phyloP scores from a whole-genome alignment of 2,888 invertebrate species.

The Trachelus tabidus region DNA sequence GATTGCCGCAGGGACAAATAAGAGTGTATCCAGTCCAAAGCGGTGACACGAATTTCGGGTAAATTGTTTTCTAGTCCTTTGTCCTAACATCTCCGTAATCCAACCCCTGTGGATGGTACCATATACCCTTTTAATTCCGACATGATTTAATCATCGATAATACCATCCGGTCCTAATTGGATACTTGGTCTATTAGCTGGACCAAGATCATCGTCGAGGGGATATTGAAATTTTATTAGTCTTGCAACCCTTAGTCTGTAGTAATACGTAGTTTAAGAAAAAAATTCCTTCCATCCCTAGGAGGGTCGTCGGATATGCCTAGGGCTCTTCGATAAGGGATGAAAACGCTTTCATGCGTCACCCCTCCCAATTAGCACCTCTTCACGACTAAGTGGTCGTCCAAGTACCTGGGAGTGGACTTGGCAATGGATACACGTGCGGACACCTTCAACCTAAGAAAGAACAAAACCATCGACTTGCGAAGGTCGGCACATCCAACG shows the following conservation, averaged over 20 bases:
- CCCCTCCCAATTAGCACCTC: slow-evolving; percentile 49
- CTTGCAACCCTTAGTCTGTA: background rate
- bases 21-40: slow-evolving; percentile 57
- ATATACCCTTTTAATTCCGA: background rate
- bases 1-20: slow-evolving; percentile 60
- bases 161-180: background rate
- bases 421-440: background rate
- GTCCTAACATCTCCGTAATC: background rate
- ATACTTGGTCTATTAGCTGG: background rate
- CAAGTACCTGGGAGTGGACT: slow-evolving; percentile 29
- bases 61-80: slow-evolving; percentile 58
- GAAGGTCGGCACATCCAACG: background rate
- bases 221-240: background rate
- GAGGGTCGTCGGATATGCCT: background rate
- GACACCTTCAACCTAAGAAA: background rate
- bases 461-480: background rate
- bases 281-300: background rate
- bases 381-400: slow-evolving; percentile 47
- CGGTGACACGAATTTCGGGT: slow-evolving; percentile 59
- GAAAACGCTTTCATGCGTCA: slow-evolving; percentile 44
- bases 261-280: background rate
- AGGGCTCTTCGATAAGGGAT: background rate
- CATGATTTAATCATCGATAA: background rate
- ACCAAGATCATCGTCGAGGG: background rate
- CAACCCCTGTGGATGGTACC: background rate